A percentile compares a stretch with the other conserved stretches of the same genome.
Conservation (phyloP, 2,113 vertebrate species). For the Crotalus helleri region DNA sequence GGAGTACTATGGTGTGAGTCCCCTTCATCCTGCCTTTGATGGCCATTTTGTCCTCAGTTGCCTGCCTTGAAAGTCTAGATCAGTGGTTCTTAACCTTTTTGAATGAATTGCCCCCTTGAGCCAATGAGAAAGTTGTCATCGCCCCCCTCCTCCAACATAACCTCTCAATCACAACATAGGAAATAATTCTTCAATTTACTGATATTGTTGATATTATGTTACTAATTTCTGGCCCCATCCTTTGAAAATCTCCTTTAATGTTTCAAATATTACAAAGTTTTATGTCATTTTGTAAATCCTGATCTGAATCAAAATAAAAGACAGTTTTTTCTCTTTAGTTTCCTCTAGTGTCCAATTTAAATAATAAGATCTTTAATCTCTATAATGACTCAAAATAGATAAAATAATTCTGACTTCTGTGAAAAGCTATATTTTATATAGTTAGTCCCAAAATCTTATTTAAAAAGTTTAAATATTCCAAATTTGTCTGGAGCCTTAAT, state of each 20-base stretch:
- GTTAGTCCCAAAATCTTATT: not conserved
- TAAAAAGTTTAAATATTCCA: not conserved
- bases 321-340: not conserved
- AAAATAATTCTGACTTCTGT: not conserved
- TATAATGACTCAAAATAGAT: not conserved
- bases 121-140: too few species aligned
- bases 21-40: not conserved
- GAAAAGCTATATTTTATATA: not conserved
- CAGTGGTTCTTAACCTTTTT: too few species aligned
- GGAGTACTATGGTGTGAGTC: not conserved
- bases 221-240: not conserved
- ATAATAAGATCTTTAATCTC: not conserved
- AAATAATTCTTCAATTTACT: not conserved
- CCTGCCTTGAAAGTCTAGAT: not conserved
- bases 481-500: not conserved
- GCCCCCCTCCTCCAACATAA: too few species aligned
- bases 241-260: not conserved
- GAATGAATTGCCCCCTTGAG: too few species aligned
- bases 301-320: not conserved
- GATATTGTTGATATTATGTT: not conserved
- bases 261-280: not conserved
- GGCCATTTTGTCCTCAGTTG: not conserved
- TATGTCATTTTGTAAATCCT: not conserved
- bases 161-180: too few species aligned
- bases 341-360: not conserved